A percentile compares a stretch with the other conserved stretches of the same genome.
These are phyloP conservation scores for Phyllopteryx taeniolatus DNA, from an alignment of 2,113 vertebrate species.

Conservation along the genomic window DNA sequence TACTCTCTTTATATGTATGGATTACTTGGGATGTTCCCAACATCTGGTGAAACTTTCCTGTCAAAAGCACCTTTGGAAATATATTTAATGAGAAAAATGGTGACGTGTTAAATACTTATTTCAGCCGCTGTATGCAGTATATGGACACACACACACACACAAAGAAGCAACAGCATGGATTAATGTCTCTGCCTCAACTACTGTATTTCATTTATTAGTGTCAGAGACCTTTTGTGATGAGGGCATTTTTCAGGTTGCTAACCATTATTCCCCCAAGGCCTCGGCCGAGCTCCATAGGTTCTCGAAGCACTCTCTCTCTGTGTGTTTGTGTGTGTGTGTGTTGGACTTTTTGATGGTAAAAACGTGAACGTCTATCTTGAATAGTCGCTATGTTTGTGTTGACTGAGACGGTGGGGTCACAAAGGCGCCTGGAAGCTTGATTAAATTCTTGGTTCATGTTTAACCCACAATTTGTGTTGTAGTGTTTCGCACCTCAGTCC, in stretches of 20 bases:
- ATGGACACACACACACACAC: conserved; percentile 20
- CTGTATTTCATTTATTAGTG: conserved; percentile 67
- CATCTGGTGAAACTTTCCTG: too few relatives aligned
- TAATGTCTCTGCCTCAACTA: conserved; percentile 61
- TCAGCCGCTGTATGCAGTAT: neutral
- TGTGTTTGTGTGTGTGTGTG: conserved; percentile 8
- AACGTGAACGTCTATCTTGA: conserved; percentile 24
- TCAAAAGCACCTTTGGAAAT: too few relatives aligned
- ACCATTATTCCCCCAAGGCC: conserved; percentile 65
- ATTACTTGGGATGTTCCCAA: too few relatives aligned
- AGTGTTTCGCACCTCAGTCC: too few relatives aligned
- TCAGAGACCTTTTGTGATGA: conserved; percentile 68
- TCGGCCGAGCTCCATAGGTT: conserved; percentile 45
- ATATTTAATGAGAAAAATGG: too few relatives aligned
- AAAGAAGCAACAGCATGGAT: conserved; percentile 32
- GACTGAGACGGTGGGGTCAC: too few relatives aligned
- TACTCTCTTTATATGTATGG: too few relatives aligned
- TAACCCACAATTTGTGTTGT: too few relatives aligned
- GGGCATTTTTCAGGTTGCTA: conserved; percentile 72
- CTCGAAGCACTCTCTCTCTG: conserved; percentile 24
- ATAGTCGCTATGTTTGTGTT: conserved; percentile 27
- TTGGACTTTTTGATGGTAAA: neutral
- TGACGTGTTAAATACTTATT: too few relatives aligned
- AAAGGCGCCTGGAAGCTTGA: too few relatives aligned
- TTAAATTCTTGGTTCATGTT: too few relatives aligned